phyloP scores from a whole-genome alignment of 2,113 vertebrate species.

The Mesoclemmys tuberculata region DNA sequence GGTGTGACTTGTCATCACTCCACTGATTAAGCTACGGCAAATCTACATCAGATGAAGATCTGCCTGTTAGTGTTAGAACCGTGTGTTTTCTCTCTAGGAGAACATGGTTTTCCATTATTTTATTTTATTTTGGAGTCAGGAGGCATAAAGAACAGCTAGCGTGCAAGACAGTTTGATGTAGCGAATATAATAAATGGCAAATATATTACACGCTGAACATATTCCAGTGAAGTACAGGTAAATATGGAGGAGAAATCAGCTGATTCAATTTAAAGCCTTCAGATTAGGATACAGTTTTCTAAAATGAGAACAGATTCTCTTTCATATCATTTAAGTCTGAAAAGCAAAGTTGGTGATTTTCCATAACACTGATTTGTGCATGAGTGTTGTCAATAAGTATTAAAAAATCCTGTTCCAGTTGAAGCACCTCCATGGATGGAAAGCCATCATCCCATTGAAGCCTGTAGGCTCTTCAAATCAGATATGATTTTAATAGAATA shows the following conservation, averaged over 20 bases:
- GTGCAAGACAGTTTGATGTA: not conserved
- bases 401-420: not conserved
- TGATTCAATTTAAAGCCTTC: not conserved
- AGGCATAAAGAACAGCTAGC: not conserved
- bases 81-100: not conserved
- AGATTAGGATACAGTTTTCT: not conserved
- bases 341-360: slow-evolving; percentile 60
- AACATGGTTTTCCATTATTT: slow-evolving; percentile 16
- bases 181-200: not conserved
- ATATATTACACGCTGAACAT: not conserved
- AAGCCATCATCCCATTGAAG: slow-evolving; percentile 6
- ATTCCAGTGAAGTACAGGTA: not conserved
- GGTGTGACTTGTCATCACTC: not conserved
- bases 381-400: not conserved
- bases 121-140: slow-evolving; percentile 28
- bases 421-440: not conserved
- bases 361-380: slow-evolving; percentile 20
- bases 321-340: not conserved
- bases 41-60: not conserved
- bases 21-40: not conserved
- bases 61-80: not conserved
- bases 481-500: not conserved
- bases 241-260: accelerated
- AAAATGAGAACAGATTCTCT: not conserved
- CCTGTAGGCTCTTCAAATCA: not conserved